Evolutionary conservation across 2,888 invertebrate genomes (phyloP).

Genomic region (Cerastoderma edule): DNA sequence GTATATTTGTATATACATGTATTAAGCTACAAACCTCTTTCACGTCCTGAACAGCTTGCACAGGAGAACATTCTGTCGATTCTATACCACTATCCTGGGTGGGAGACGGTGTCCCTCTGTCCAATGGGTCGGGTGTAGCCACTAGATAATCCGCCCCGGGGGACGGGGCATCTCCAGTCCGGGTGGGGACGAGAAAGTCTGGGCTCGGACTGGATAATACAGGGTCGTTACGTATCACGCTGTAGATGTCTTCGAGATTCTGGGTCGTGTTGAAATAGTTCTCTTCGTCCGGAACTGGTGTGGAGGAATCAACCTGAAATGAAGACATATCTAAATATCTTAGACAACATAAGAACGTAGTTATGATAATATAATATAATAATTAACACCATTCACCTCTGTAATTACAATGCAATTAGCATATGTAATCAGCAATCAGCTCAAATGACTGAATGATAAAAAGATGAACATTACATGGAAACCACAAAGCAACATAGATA

Average conservation of each 20-base stretch:
- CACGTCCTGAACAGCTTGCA: background rate
- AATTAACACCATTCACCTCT: no score
- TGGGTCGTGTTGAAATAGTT: conserved; percentile 44
- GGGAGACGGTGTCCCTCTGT: conserved; percentile 45
- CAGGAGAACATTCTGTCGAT: conserved; percentile 41
- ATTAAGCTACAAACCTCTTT: no score
- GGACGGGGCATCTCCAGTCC: background rate
- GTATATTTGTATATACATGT: no score
- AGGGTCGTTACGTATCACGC: conserved; percentile 48
- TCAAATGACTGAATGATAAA: no score
- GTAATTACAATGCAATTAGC: no score
- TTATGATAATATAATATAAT: no score
- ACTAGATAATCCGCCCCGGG: background rate
- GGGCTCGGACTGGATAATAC: background rate
- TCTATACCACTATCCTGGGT: conserved; percentile 50
- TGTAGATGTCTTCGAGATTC: conserved; percentile 51
- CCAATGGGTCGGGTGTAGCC: conserved; percentile 7
- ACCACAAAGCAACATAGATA: no score
- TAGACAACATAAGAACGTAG: no score
- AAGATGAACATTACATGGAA: no score
- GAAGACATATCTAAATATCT: no score
- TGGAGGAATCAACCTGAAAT: background rate
- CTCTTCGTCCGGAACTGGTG: background rate
- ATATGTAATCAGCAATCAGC: no score
- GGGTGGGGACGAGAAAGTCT: background rate